Evolutionary conservation across 2,888 invertebrate genomes (phyloP), one percentile per base, ranked within the genome.

Genomic region (Callyntrura sp.): DNA sequence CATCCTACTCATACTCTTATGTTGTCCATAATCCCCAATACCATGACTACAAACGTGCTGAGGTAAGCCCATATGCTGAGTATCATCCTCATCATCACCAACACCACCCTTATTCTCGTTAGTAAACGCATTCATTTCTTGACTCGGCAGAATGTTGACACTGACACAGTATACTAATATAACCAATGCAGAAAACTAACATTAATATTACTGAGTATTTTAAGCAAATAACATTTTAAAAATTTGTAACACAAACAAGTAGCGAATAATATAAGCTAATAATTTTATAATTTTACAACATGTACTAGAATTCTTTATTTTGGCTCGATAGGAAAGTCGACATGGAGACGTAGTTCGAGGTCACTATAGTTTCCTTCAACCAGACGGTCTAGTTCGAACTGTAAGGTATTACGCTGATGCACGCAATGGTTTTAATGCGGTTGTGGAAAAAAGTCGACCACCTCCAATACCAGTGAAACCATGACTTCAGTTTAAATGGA

Each of bases 361-460:
- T n/a, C 62, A 88, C 17, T 91, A 91, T 62, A 90, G 88, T 35
- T 55, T 90, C n/a, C 28, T 91, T 23, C 88, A 90, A 76, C 88
- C 90, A 8, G 90, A 91, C 48, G 91, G 91, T 8, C 43, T 91
- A n/a, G n/a, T 90, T 14, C 87, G 91, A 55, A 91, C 85, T 17
- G 91, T 91, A 23, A 55, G 82, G 8, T 91, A 91, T 57, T 82
- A 70, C 60, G 88, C 91, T 25, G 88, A 91, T 78, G 11, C 87
- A n/a, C 23, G 83, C 11, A 81, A 90, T 78, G 91, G 91, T 23
- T 91, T 91, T 25, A 91, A 91, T 35, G 91, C 91, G 5, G 85
- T 91, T 2, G 91, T 91, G 0, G 91, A 91, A 28, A 91, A 91
- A 6, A 65, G 65, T 65, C 65, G 65, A 25, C 65, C 65, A 65